These are phyloP conservation scores for Urosaurus nigricauda DNA, from an alignment of 2,797 vertebrate species.

Conservation along the genomic window DNA sequence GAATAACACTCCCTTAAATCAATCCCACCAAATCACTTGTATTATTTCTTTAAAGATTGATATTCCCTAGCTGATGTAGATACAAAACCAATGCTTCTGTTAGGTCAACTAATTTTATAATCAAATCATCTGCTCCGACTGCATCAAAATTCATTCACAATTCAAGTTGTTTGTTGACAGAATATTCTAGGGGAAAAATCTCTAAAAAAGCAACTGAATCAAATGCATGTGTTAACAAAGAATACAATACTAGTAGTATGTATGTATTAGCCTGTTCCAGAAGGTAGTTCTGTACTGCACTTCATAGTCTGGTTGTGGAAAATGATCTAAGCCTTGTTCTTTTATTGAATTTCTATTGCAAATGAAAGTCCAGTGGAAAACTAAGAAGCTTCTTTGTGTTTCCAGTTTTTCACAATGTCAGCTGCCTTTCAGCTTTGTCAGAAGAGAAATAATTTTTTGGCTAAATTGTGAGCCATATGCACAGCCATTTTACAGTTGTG, in stretches of 20 bases:
- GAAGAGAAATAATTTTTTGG: not conserved
- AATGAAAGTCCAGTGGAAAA: not conserved
- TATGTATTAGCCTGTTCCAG: slow-evolving; percentile 8
- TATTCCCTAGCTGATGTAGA: not conserved
- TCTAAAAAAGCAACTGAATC: not conserved
- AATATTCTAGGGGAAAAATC: not conserved
- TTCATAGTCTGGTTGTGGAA: not conserved
- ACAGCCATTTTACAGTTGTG: not conserved
- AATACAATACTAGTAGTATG: slow-evolving; percentile 1
- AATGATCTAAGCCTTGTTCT: not conserved
- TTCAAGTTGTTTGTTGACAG: not conserved
- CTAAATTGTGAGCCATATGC: not conserved
- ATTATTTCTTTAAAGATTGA: not conserved
- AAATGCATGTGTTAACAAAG: slow-evolving; percentile 13
- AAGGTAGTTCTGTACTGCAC: not conserved
- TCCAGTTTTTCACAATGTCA: not conserved
- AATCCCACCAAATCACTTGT: not conserved
- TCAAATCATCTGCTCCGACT: accelerated
- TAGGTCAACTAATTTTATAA: not conserved
- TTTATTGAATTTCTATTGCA: not conserved
- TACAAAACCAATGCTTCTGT: not conserved
- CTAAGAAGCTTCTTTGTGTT: not conserved
- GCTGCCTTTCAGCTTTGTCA: not conserved
- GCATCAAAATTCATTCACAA: not conserved
- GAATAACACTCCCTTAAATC: not conserved